These are phyloP conservation scores for Seira ritae DNA, from an alignment of 2,888 invertebrate genomes.

Conservation along the genomic window DNA sequence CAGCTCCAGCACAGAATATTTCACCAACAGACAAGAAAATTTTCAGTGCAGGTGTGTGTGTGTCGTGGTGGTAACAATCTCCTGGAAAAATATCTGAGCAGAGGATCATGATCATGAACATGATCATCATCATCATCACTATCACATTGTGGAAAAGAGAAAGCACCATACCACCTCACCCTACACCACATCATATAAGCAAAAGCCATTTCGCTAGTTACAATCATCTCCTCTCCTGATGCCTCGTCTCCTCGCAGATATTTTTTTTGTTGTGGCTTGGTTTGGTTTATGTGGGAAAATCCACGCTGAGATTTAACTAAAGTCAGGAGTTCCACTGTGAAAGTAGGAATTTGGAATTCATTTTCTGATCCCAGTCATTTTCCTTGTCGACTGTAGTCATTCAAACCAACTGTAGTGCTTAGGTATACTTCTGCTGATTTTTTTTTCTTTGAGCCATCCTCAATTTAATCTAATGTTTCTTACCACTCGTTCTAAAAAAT, in stretches of 20 bases:
- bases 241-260: not conserved
- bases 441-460: not conserved
- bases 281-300: no score
- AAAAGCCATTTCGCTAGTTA: slow-evolving; percentile 16
- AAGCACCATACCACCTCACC: no score
- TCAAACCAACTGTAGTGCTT: not conserved
- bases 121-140: no score
- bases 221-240: not conserved
- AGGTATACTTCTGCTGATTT: not conserved
- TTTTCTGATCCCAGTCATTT: not conserved
- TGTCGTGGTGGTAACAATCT: not conserved
- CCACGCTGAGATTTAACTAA: no score
- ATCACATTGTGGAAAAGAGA: no score
- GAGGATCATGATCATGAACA: no score
- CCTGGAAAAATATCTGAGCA: not conserved
- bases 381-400: not conserved
- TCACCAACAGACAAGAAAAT: not conserved
- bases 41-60: not conserved
- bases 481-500: not conserved
- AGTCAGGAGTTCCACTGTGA: no score
- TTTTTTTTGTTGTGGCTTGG: not conserved
- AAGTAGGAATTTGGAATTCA: slow-evolving; percentile 1
- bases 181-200: no score
- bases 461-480: slow-evolving; percentile 17
- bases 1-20: not conserved